Percentiles rank a stretch among this genome's conserved stretches.
phyloP scores from a whole-genome alignment of 1,140 invertebrate species.

The Polyergus mexicanus region DNA sequence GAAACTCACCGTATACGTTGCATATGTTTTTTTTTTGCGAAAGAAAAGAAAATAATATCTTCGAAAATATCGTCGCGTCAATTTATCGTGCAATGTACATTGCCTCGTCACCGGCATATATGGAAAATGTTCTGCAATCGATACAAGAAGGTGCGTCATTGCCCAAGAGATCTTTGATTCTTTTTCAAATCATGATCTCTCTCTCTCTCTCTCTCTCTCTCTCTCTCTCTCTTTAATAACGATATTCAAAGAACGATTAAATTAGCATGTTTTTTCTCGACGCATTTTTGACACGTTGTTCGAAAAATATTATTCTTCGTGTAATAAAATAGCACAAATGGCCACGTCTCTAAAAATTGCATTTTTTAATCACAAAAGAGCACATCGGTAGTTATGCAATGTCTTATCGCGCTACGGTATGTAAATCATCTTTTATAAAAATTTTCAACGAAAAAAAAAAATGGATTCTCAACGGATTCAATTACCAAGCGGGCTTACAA shows the following conservation, averaged over 20 bases:
- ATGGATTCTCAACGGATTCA: background rate
- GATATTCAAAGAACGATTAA: too few species aligned
- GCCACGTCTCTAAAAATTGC: background rate
- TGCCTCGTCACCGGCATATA: conserved; percentile 1
- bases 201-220: too few species aligned
- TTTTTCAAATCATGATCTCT: conserved; percentile 21
- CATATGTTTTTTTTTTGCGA: background rate
- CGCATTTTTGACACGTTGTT: too few species aligned
- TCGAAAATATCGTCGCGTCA: conserved; percentile 37
- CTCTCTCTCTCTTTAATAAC: too few species aligned
- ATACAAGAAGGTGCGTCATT: conserved; percentile 33
- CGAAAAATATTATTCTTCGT: background rate
- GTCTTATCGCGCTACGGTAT: background rate
- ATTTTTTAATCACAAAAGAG: background rate
- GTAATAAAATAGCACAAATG: background rate
- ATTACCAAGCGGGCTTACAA: background rate
- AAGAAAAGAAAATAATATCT: conserved; percentile 42
- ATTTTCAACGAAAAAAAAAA: too few species aligned
- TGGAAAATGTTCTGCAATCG: conserved; percentile 56
- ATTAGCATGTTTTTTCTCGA: too few species aligned
- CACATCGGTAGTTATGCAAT: background rate
- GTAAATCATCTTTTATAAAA: background rate
- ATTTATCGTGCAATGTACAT: conserved; percentile 25
- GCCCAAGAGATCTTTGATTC: background rate
- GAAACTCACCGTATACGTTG: background rate